A percentile compares a stretch with the other conserved stretches of the same genome.
Evolutionary conservation across 2,888 invertebrate genomes (phyloP).

Genomic region (Folsomia manolachei): DNA sequence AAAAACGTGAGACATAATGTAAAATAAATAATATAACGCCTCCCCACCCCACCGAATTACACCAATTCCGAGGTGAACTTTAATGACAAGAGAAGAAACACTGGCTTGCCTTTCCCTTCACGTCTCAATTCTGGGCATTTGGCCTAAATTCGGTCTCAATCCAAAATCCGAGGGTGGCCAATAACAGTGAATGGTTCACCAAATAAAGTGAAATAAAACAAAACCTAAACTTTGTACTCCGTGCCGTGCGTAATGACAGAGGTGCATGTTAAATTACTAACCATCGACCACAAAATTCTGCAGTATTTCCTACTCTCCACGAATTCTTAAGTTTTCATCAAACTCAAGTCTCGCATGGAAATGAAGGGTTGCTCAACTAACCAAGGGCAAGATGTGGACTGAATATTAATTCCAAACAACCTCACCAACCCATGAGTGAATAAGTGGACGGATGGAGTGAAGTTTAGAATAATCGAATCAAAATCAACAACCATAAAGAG

Average conservation of each 20-base stretch:
- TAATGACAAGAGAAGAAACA: background rate
- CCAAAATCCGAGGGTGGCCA: no score
- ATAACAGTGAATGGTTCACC: no score
- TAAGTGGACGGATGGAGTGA: background rate
- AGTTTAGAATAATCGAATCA: background rate
- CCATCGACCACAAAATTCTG: background rate
- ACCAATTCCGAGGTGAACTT: background rate
- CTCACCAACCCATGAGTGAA: no score
- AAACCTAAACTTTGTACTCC: background rate
- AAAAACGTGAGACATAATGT: no score
- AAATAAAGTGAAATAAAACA: no score
- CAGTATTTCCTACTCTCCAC: background rate
- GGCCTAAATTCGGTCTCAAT: background rate
- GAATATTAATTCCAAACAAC: background rate
- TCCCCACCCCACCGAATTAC: no score
- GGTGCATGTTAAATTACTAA: background rate
- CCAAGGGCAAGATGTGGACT: background rate
- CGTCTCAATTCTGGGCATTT: background rate
- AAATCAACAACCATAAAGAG: no score
- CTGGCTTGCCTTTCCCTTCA: background rate
- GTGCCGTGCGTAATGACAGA: background rate
- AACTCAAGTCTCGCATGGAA: background rate
- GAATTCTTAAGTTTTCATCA: background rate
- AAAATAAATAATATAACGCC: no score
- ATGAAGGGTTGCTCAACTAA: background rate